Base-by-base conservation (phyloP, 2,888 invertebrate species). In the Lepetodrilus schrolli region DNA sequence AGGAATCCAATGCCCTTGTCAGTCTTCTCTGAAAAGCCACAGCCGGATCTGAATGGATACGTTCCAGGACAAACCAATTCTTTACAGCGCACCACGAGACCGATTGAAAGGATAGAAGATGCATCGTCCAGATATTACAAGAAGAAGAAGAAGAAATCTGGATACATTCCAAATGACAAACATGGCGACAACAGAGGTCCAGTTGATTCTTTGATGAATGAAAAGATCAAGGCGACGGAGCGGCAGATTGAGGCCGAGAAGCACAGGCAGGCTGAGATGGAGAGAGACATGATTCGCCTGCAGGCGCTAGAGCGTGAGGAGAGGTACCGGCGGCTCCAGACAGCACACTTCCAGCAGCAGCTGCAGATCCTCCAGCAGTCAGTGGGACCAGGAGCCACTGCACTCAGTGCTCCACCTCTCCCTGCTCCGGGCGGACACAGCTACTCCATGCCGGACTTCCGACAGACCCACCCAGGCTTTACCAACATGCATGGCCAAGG, bases 241-340 rank as follows among this genome's bases (percentile, higher is more conserved):
- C 79, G 72, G 48, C 77, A 81, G 66, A 77, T 83, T 49, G 86
- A 86, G 47, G 76, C 77, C 5, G 85, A 86, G 58, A 77, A 81
- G 21, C 73, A 74, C 23, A 80, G 78, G 20, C 83, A 83, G 74
- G 66, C 80, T 51, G 84, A 84, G 37, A 81, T 83, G 49, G 88
- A 88, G 48, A 66, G 74, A 17, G 83, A 84, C 58, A 79, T 83
- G 43, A 79, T 79, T 49, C 81, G 82, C 34, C 76, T 80, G 4
- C 72, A 83, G 21, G 83, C 85, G 34, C 73, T 83, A 20, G 85
- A 85, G 66, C 81, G 80, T 3, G 78, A 82, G 68, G 84, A 84
- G 37, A 70, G 81, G 21, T 75, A 85, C 10, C 84, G 85, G 68
- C 65, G 81, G 5, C 47, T 85, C 49, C 83, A 84, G 66, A 77